Percentiles rank a stretch among this genome's conserved stretches.
Conservation (phyloP, 2,888 invertebrate genomes). For the Melinaea menophilus region DNA sequence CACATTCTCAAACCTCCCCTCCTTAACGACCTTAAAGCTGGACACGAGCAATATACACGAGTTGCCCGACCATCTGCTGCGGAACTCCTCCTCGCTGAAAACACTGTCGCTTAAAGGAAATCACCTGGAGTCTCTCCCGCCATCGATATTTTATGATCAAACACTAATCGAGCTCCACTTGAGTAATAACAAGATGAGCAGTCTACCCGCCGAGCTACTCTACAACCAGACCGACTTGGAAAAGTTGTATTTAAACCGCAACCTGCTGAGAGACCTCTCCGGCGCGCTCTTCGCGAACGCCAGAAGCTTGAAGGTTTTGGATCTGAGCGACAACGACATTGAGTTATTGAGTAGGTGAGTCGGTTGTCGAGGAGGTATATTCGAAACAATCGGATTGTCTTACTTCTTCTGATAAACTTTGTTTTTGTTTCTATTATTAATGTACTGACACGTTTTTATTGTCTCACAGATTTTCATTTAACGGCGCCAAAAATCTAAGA, state of each 20-base stretch:
- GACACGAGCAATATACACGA: slow-evolving; percentile 30
- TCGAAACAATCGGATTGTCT: too few relatives aligned
- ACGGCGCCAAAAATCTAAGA: slow-evolving; percentile 9
- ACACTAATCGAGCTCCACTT: slow-evolving; percentile 31
- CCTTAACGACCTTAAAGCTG: slow-evolving; percentile 34
- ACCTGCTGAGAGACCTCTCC: slow-evolving; percentile 11
- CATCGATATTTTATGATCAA: slow-evolving; percentile 33
- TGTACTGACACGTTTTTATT: not conserved
- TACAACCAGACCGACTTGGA: not conserved
- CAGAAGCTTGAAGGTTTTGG: slow-evolving; percentile 9
- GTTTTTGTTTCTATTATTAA: not conserved
- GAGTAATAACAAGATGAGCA: slow-evolving; percentile 21
- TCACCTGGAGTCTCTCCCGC: slow-evolving; percentile 26
- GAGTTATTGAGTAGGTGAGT: slow-evolving; percentile 21
- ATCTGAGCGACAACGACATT: slow-evolving; percentile 14
- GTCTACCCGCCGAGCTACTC: slow-evolving; percentile 8
- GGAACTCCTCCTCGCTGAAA: slow-evolving; percentile 28
- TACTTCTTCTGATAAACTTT: not conserved
- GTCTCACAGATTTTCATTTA: slow-evolving; percentile 6
- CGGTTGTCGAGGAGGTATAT: too few relatives aligned
- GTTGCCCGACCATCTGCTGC: slow-evolving; percentile 33
- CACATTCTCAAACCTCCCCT: slow-evolving; percentile 35
- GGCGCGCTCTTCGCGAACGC: slow-evolving; percentile 7
- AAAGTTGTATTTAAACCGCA: slow-evolving; percentile 9
- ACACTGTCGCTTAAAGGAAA: slow-evolving; percentile 37